A percentile compares a stretch with the other conserved stretches of the same genome.
Conservation (phyloP, 2,888 invertebrate species). For the Sinodicranocentrus sp. region DNA sequence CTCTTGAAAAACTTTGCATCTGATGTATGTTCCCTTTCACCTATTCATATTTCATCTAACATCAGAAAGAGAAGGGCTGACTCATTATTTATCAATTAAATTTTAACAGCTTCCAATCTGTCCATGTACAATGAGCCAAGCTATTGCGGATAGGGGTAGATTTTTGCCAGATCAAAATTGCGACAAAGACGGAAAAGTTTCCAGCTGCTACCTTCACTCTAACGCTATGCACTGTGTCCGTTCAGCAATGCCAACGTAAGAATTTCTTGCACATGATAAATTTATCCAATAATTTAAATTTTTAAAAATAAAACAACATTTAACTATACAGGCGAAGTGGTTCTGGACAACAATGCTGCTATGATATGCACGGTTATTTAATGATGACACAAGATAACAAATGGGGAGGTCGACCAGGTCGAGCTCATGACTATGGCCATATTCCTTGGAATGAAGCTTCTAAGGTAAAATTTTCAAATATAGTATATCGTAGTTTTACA, state of each 20-base stretch:
- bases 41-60: too few species aligned
- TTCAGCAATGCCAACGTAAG: slow-evolving; percentile 93
- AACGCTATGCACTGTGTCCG: slow-evolving; percentile 95
- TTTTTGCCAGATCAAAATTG: slow-evolving; percentile 94
- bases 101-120: slow-evolving; percentile 84
- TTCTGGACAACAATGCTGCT: slow-evolving; percentile 98
- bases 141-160: slow-evolving; percentile 93
- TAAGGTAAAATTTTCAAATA: slow-evolving; percentile 82
- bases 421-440: slow-evolving; percentile 93
- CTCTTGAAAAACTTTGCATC: slow-evolving; percentile 90
- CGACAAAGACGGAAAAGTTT: slow-evolving; percentile 91
- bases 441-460: slow-evolving; percentile 97
- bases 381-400: slow-evolving; percentile 97
- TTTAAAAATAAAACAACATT: too few species aligned
- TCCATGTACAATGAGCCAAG: slow-evolving; percentile 95
- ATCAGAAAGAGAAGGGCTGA: too few species aligned
- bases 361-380: slow-evolving; percentile 93
- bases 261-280: slow-evolving; percentile 68
- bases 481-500: background rate
- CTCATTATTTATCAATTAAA: too few species aligned
- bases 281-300: too few species aligned
- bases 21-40: slow-evolving; percentile 79
- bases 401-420: slow-evolving; percentile 92
- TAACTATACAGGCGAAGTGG: slow-evolving; percentile 90
- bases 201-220: slow-evolving; percentile 91